These are phyloP conservation scores for Xiphophorus couchianus DNA, from an alignment of 2,113 vertebrate genomes.

Conservation along the genomic window DNA sequence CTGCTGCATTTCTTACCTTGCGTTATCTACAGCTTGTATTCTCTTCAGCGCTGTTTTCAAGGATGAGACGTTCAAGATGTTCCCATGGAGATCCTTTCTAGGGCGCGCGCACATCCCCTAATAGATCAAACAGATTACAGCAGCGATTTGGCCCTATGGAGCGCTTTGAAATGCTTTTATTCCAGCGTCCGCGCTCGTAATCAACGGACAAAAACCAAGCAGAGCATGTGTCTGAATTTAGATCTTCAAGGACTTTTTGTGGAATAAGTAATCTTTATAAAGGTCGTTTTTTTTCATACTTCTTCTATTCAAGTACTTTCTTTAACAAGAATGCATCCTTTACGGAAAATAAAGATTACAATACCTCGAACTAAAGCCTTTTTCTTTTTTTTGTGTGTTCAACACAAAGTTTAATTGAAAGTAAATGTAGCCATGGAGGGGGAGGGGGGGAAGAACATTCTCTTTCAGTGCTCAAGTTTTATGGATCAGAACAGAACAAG, in stretches of 20 bases:
- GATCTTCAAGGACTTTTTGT: conserved; percentile 17
- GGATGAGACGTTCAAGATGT: conserved; percentile 13
- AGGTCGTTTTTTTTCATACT: conserved; percentile 11
- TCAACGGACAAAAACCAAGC: conserved; percentile 27
- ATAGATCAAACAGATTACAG: conserved; percentile 59
- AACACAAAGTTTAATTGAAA: neutral
- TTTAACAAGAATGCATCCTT: neutral
- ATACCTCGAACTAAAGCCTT: neutral
- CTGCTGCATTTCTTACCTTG: conserved; percentile 40
- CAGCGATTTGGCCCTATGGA: conserved; percentile 46
- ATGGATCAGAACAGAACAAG: too few species aligned
- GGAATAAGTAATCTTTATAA: neutral
- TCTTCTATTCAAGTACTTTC: conserved; percentile 8
- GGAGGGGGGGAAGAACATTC: too few species aligned
- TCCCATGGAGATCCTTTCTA: conserved; percentile 65
- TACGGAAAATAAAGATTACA: conserved; percentile 12
- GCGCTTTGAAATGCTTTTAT: conserved; percentile 30
- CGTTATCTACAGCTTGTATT: conserved; percentile 30
- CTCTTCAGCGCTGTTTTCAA: conserved; percentile 27
- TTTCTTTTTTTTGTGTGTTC: neutral
- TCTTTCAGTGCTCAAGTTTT: too few species aligned
- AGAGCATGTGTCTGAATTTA: conserved; percentile 30
- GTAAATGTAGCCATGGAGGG: too few species aligned
- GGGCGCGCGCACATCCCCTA: conserved; percentile 23
- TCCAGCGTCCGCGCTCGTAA: conserved; percentile 19